Conservation (phyloP, 2,888 invertebrate genomes). For the Corbicula japonica region DNA sequence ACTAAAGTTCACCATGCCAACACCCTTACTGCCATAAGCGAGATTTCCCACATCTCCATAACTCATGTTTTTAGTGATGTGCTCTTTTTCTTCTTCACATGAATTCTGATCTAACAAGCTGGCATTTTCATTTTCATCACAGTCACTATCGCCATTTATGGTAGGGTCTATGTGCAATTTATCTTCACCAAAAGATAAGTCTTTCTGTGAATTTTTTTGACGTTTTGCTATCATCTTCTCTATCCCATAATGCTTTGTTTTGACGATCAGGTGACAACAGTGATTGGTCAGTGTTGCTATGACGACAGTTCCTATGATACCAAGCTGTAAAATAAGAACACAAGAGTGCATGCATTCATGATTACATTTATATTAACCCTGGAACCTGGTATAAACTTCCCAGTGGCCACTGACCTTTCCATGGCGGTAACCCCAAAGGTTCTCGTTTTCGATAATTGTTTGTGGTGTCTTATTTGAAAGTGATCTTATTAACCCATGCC, state of each 20-base stretch:
- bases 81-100: constrained; percentile 59
- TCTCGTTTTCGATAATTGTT: no score
- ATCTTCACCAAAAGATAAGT: no score
- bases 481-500: neutral
- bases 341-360: no score
- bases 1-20: constrained; percentile 79
- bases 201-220: constrained; percentile 18
- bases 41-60: constrained; percentile 84
- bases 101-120: constrained; percentile 1
- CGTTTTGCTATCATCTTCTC: constrained; percentile 37
- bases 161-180: no score
- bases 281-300: constrained; percentile 83
- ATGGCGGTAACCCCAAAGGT: no score
- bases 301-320: constrained; percentile 78
- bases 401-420: no score
- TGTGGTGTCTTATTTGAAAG: no score
- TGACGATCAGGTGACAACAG: constrained; percentile 84
- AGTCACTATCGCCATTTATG: neutral
- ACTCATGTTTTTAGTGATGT: constrained; percentile 72
- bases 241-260: constrained; percentile 81
- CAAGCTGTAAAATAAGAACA: constrained; percentile 83
- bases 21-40: constrained; percentile 79
- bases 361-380: neutral
- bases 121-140: constrained; percentile 22
- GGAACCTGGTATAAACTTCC: neutral